Percentiles rank a stretch among this genome's conserved stretches.
Conservation (phyloP, 2,888 invertebrate species). For the Pheosia gnoma region DNA sequence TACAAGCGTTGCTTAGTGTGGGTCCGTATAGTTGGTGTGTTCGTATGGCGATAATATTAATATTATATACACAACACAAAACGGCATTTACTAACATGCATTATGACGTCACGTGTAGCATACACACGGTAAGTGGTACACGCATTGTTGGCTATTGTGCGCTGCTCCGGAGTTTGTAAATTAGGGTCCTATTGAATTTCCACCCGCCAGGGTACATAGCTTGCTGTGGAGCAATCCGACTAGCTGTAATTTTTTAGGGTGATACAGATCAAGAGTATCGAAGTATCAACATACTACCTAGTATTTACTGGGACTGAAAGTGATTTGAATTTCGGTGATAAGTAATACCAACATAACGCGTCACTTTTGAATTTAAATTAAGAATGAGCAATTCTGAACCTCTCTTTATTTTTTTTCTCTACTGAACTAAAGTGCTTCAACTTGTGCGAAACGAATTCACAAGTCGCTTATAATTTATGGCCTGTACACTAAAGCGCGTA, state of each 20-base stretch:
- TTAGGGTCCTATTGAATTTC: conserved; percentile 61
- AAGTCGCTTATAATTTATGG: neutral
- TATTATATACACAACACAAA: neutral
- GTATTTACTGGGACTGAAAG: too few species aligned
- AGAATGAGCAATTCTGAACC: too few species aligned
- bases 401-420: too few species aligned
- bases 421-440: too few species aligned
- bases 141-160: conserved; percentile 40
- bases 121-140: neutral
- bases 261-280: too few species aligned
- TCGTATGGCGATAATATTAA: too few species aligned
- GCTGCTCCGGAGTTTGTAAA: conserved; percentile 47
- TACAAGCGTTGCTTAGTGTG: too few species aligned
- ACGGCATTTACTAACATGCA: neutral
- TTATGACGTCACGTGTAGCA: neutral
- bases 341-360: too few species aligned
- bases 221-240: conserved; percentile 54
- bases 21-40: too few species aligned
- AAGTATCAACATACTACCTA: too few species aligned
- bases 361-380: too few species aligned
- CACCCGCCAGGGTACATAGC: conserved; percentile 39
- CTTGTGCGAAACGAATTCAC: neutral
- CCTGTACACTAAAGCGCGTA: neutral
- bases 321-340: too few species aligned
- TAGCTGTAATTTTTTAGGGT: conserved; percentile 35